Evolutionary conservation across 2,888 invertebrate genomes (phyloP).

Genomic region (Zeuzera pyrina): DNA sequence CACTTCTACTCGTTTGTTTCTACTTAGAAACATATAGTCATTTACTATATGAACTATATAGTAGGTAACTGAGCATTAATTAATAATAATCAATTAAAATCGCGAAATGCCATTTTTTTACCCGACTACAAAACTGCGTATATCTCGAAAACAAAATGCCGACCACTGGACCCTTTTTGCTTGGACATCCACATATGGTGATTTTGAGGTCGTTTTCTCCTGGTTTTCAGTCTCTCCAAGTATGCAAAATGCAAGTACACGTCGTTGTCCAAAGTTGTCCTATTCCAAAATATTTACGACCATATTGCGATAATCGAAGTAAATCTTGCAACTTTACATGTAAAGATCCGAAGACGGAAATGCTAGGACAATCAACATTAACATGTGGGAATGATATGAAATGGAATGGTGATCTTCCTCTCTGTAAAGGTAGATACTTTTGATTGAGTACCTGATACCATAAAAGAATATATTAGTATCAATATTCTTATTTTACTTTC

Average conservation of each 20-base stretch:
- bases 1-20: too few relatives aligned
- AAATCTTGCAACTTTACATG: constrained; percentile 52
- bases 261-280: constrained; percentile 52
- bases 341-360: constrained; percentile 31
- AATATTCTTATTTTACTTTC: too few relatives aligned
- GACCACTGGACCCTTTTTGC: too few relatives aligned
- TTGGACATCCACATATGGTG: neutral
- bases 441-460: neutral
- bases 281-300: constrained; percentile 40
- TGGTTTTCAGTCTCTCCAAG: constrained; percentile 37
- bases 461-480: neutral
- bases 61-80: too few relatives aligned
- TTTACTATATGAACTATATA: too few relatives aligned
- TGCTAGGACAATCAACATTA: constrained; percentile 32
- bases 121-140: too few relatives aligned
- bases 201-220: neutral
- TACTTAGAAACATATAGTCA: too few relatives aligned
- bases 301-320: constrained; percentile 36
- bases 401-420: constrained; percentile 50
- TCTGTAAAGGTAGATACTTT: constrained; percentile 39
- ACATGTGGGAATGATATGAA: constrained; percentile 38
- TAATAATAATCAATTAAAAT: too few relatives aligned
- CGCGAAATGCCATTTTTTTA: too few relatives aligned
- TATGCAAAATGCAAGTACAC: constrained; percentile 58
- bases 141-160: too few relatives aligned